Conservation (phyloP, 1,140 invertebrate species). For the Fopius arisanus region DNA sequence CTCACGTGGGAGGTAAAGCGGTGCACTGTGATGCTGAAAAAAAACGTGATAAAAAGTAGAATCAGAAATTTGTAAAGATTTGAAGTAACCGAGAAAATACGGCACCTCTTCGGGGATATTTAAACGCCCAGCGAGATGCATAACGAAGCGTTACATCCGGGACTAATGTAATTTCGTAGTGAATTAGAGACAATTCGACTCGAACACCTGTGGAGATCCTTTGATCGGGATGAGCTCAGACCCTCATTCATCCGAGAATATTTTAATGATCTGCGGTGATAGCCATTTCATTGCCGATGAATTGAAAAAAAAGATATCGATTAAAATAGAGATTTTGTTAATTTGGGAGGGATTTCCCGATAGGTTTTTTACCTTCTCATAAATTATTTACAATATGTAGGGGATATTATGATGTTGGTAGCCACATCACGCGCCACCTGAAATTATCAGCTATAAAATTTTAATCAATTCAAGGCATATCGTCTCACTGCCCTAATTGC, state of each 20-base stretch:
- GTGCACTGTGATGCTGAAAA: slow-evolving; percentile 24
- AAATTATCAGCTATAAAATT: slow-evolving; percentile 50
- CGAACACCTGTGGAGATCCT: slow-evolving; percentile 17
- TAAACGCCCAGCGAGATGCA: slow-evolving; percentile 7
- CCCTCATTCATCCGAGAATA: not conserved
- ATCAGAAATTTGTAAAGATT: not conserved
- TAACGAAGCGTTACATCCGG: slow-evolving; percentile 28
- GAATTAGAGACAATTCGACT: slow-evolving; percentile 23
- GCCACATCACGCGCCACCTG: slow-evolving; percentile 20
- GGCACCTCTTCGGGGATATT: not conserved
- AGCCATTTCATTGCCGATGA: not conserved
- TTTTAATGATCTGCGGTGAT: not conserved
- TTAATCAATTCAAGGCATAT: slow-evolving; percentile 48
- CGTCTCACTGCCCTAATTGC: not conserved
- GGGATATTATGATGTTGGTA: not conserved
- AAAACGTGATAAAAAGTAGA: not conserved
- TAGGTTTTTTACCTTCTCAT: not conserved
- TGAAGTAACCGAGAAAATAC: not conserved
- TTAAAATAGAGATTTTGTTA: not conserved
- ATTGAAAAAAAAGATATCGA: too few species aligned
- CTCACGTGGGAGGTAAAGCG: slow-evolving; percentile 51
- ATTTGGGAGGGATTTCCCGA: not conserved
- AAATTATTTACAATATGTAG: not conserved
- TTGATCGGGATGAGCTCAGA: not conserved
- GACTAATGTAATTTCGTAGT: slow-evolving; percentile 28